Conservation (phyloP, 2,113 vertebrate genomes). For the Columba janthina region DNA sequence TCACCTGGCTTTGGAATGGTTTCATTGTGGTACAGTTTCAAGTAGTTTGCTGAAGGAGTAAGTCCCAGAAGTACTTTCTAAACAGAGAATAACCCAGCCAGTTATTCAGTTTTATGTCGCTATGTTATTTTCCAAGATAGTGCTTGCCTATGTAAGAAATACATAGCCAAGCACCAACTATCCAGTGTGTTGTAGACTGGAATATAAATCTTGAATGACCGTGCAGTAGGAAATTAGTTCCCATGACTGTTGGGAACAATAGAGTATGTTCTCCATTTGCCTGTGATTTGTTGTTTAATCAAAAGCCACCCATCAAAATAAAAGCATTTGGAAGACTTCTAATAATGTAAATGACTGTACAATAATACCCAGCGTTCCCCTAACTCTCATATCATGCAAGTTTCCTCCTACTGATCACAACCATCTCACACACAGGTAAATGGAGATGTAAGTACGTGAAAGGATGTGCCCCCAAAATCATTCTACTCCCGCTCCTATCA, state of each 20-base stretch:
- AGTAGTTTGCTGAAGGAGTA: background rate
- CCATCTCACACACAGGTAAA: background rate
- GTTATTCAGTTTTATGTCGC: background rate
- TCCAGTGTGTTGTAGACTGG: background rate
- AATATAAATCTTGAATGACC: background rate
- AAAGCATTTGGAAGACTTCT: background rate
- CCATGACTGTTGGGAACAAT: background rate
- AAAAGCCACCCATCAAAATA: background rate
- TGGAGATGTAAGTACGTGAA: background rate
- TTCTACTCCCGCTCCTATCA: background rate
- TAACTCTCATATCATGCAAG: background rate
- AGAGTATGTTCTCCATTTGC: background rate
- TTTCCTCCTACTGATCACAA: background rate
- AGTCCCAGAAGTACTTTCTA: background rate
- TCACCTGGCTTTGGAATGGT: background rate
- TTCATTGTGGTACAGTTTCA: background rate
- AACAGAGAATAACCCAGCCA: background rate
- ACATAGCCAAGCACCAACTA: background rate
- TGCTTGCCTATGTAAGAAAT: background rate
- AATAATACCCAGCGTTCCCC: background rate
- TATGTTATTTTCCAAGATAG: background rate
- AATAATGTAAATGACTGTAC: background rate
- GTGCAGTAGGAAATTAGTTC: background rate
- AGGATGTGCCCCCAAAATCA: background rate
- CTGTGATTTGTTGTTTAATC: background rate